phyloP scores from a whole-genome alignment of 2,888 invertebrate genomes.

The Entomobrya proxima region DNA sequence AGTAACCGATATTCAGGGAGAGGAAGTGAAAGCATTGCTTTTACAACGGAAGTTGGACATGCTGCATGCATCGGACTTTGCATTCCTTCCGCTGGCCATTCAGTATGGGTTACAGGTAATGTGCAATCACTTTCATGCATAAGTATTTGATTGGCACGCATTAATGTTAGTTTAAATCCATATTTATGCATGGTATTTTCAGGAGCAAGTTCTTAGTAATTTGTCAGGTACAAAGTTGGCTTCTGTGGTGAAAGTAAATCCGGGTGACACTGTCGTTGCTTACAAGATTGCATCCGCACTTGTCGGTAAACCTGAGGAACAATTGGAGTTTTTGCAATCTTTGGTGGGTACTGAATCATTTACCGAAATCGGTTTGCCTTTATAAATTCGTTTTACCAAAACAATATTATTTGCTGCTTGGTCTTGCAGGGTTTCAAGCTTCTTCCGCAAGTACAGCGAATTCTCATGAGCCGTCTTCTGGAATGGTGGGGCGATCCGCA shows the following conservation, averaged over 20 bases:
- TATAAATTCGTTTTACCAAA: neutral
- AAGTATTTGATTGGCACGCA: neutral
- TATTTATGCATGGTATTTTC: neutral
- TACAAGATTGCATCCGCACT: conserved; percentile 60
- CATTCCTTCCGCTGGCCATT: conserved; percentile 67
- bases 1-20: conserved; percentile 65
- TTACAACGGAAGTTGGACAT: conserved; percentile 61
- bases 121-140: neutral
- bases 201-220: conserved; percentile 47
- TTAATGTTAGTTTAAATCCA: neutral
- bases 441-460: conserved; percentile 65
- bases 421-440: conserved; percentile 64
- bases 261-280: conserved; percentile 67
- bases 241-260: conserved; percentile 60
- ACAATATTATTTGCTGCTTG: too few species aligned
- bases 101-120: conserved; percentile 67
- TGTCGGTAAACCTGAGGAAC: conserved; percentile 54
- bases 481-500: conserved; percentile 70
- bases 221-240: conserved; percentile 68
- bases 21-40: conserved; percentile 68
- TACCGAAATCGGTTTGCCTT: too few species aligned
- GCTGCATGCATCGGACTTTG: conserved; percentile 66
- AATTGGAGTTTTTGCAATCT: conserved; percentile 69
- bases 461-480: conserved; percentile 63
- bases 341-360: conserved; percentile 42